Percentiles rank a stretch among this genome's conserved stretches.
phyloP scores from a whole-genome alignment of 1,140 invertebrate genomes.

The Listronotus bonariensis region DNA sequence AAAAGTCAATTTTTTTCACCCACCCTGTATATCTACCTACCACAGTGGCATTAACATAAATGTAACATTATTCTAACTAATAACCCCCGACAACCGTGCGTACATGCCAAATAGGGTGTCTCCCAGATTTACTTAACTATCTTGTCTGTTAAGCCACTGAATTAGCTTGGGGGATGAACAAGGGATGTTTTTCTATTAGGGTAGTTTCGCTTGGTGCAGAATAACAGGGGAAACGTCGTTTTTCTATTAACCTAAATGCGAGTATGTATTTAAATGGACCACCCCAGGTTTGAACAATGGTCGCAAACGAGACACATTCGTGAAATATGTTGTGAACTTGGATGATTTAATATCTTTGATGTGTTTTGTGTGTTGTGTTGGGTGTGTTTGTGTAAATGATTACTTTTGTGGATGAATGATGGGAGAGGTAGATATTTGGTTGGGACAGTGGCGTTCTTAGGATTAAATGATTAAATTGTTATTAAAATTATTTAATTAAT shows the following conservation, averaged over 20 bases:
- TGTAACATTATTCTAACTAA: conserved; percentile 10
- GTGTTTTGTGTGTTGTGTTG: not conserved
- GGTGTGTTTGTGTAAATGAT: too few species aligned
- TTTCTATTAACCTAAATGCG: conserved; percentile 19
- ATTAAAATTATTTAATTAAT: too few species aligned
- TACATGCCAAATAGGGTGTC: conserved; percentile 27
- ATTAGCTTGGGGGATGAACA: conserved; percentile 20
- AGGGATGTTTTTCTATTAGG: conserved; percentile 30
- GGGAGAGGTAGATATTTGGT: too few species aligned
- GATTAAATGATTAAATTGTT: too few species aligned
- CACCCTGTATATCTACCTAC: too few species aligned
- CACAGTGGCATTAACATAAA: not conserved
- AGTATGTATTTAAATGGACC: conserved; percentile 15
- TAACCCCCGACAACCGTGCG: conserved; percentile 21
- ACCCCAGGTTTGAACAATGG: conserved; percentile 19
- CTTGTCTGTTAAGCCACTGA: conserved; percentile 31
- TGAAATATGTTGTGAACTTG: not conserved
- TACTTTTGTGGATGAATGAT: too few species aligned
- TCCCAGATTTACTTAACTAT: conserved; percentile 32
- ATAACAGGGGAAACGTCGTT: conserved; percentile 12
- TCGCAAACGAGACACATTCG: conserved; percentile 19
- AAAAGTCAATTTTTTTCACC: too few species aligned
- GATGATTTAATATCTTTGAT: conserved; percentile 15
- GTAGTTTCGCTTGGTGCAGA: conserved; percentile 13
- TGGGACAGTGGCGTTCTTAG: too few species aligned